Evolutionary conservation across 2,113 vertebrate genomes (phyloP).

Genomic region (Mola mola): DNA sequence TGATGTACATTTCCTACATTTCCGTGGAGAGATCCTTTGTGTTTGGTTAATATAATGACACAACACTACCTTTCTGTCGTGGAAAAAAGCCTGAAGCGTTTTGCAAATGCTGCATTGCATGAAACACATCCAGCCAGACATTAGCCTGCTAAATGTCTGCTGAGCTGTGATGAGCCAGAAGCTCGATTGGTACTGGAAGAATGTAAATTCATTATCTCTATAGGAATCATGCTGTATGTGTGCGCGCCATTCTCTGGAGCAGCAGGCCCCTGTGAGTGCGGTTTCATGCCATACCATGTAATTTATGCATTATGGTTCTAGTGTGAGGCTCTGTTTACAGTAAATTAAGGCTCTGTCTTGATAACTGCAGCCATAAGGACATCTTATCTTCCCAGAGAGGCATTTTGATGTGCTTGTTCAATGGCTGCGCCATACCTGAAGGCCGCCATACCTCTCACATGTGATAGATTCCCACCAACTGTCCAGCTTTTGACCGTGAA

Average conservation of each 20-base stretch:
- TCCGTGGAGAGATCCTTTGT: background rate
- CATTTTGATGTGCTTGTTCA: slow-evolving; percentile 39
- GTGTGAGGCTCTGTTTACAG: slow-evolving; percentile 45
- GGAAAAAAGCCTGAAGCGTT: slow-evolving; percentile 13
- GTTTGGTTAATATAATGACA: background rate
- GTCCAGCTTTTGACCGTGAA: slow-evolving; percentile 60
- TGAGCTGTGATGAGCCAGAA: slow-evolving; percentile 25
- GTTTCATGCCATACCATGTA: slow-evolving; percentile 26
- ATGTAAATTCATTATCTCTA: slow-evolving; percentile 33
- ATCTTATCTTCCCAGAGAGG: slow-evolving; percentile 38
- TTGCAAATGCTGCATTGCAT: slow-evolving; percentile 9
- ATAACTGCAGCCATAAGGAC: slow-evolving; percentile 38
- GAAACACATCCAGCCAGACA: slow-evolving; percentile 9
- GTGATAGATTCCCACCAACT: slow-evolving; percentile 58
- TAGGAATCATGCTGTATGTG: slow-evolving; percentile 6
- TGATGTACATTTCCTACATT: background rate
- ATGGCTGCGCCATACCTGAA: slow-evolving; percentile 41
- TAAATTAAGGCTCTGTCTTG: slow-evolving; percentile 53
- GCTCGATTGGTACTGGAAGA: slow-evolving; percentile 27
- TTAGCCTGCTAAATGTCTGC: slow-evolving; percentile 19
- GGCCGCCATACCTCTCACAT: slow-evolving; percentile 37
- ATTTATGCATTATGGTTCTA: slow-evolving; percentile 34
- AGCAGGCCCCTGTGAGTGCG: background rate
- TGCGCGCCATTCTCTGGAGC: slow-evolving; percentile 5
- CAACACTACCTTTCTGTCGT: background rate